Evolutionary conservation across 2,113 vertebrate genomes (phyloP).

Genomic region (Macquaria australasica): DNA sequence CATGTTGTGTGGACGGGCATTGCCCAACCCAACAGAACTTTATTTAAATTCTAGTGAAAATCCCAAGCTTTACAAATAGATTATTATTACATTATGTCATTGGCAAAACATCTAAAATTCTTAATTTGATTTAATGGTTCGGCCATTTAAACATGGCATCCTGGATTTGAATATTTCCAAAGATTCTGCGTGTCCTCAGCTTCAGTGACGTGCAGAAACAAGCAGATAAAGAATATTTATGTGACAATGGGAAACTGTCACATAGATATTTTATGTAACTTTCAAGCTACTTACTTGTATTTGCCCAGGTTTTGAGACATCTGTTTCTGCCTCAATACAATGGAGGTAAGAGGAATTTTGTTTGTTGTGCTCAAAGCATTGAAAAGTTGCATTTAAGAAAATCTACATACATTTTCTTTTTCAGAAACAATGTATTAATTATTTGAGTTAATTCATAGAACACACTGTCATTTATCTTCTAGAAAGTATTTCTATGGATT

Average conservation of each 20-base stretch:
- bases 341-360: neutral
- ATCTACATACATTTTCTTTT: neutral
- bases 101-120: neutral
- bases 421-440: neutral
- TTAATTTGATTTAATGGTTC: neutral
- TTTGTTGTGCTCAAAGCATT: neutral
- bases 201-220: neutral
- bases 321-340: neutral
- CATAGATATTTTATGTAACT: neutral
- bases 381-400: neutral
- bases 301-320: neutral
- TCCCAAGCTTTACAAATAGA: neutral
- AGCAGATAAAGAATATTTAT: neutral
- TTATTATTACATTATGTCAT: neutral
- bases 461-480: neutral
- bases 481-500: neutral
- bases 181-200: neutral
- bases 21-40: neutral
- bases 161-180: neutral
- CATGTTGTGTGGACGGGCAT: neutral
- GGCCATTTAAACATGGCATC: neutral
- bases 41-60: neutral
- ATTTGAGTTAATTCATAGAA: neutral
- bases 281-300: neutral
- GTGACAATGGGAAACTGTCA: neutral